phyloP scores from a whole-genome alignment of 1,140 invertebrate genomes.

The Portunus trituberculatus region DNA sequence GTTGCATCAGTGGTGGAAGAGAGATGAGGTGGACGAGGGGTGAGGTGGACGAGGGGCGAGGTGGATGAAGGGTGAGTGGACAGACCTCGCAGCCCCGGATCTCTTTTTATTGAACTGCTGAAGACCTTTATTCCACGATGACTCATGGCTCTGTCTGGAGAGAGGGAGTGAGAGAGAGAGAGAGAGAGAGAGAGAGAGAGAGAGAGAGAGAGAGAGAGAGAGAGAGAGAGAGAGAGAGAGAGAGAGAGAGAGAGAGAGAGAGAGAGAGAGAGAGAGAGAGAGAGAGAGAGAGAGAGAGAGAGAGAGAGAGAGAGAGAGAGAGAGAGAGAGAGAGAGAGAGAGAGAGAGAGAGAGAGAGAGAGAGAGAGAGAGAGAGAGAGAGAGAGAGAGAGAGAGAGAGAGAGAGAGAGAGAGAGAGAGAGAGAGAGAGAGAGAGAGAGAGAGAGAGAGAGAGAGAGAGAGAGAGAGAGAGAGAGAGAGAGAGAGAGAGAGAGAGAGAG shows the following conservation, averaged over 20 bases:
- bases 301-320: neutral
- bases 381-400: too few species aligned
- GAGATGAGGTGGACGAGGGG: neutral
- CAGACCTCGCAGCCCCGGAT: neutral
- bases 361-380: neutral
- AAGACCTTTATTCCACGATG: neutral
- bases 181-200: neutral
- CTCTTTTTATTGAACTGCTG: neutral
- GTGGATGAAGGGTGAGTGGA: neutral
- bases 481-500: too few species aligned
- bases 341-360: neutral
- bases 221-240: neutral
- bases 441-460: too few species aligned
- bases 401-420: too few species aligned
- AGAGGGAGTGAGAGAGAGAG: neutral
- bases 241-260: neutral
- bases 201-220: constrained; percentile 16
- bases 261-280: neutral
- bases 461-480: too few species aligned
- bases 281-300: constrained; percentile 4
- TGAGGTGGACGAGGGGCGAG: too few species aligned
- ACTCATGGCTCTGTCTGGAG: neutral
- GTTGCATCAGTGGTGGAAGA: neutral
- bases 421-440: too few species aligned
- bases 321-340: neutral